Conservation (phyloP, 2,113 vertebrate species). For the Cyanoderma ruficeps region DNA sequence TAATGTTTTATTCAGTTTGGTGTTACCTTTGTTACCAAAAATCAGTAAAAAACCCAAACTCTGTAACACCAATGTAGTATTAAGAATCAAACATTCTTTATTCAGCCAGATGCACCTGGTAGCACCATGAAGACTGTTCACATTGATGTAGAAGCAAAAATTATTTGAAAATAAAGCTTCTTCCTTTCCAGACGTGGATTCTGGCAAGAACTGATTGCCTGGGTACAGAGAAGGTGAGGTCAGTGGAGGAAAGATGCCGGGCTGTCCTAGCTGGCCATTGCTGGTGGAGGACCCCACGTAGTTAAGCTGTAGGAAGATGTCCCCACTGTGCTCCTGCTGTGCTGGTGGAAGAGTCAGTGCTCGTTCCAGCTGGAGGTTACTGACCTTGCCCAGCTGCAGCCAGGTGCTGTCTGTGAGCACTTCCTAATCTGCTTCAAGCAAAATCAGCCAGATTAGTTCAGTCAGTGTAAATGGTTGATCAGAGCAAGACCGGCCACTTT, state of each 20-base stretch:
- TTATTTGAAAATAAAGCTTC: not conserved
- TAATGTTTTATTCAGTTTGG: not conserved
- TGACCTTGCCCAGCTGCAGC: not conserved
- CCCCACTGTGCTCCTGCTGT: not conserved
- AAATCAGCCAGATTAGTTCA: not conserved
- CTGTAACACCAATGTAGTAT: no score
- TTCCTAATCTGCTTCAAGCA: not conserved
- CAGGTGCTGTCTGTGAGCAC: rapidly evolving
- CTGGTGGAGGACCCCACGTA: rapidly evolving
- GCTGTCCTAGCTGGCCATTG: rapidly evolving
- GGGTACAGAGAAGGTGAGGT: not conserved
- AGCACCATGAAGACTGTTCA: not conserved
- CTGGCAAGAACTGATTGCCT: not conserved
- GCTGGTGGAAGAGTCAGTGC: not conserved
- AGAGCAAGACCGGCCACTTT: not conserved
- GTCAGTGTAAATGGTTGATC: not conserved
- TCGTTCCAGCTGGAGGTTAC: rapidly evolving
- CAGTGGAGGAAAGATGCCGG: not conserved
- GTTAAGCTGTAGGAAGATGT: not conserved
- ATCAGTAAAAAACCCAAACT: no score
- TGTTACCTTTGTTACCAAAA: not conserved
- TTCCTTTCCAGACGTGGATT: not conserved
- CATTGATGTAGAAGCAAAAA: not conserved
- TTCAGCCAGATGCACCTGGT: not conserved
- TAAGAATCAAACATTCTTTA: not conserved